phyloP scores from a whole-genome alignment of 2,113 vertebrate genomes.

The Poeciliopsis retropinna region DNA sequence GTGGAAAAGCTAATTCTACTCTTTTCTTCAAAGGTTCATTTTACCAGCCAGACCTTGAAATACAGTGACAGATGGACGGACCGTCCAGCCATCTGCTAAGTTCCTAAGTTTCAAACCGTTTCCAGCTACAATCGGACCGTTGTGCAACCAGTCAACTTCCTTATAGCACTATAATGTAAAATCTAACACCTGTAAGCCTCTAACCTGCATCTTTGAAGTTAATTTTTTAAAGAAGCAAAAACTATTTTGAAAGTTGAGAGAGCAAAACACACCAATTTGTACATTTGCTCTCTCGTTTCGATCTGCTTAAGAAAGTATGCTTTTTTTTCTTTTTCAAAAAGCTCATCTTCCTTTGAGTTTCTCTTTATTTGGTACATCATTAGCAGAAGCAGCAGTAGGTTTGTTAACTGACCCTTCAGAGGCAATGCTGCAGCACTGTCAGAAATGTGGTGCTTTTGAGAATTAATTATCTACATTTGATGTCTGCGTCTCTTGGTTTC shows the following conservation, averaged over 20 bases:
- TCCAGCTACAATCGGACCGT: neutral
- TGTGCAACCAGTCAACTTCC: neutral
- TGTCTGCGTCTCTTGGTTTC: constrained; percentile 16
- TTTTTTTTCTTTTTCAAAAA: neutral
- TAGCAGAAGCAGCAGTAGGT: neutral
- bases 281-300: neutral
- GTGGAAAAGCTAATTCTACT: too few relatives aligned
- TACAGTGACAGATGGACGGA: neutral
- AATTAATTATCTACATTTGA: neutral
- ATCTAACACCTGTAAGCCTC: too few relatives aligned
- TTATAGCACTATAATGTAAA: neutral
- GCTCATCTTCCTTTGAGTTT: neutral
- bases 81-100: neutral
- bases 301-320: neutral
- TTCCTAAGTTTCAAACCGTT: neutral
- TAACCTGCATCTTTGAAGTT: too few relatives aligned
- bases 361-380: neutral
- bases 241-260: neutral
- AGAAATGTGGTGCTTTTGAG: neutral
- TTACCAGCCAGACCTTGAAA: neutral
- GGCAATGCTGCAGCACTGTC: neutral
- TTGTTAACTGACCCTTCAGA: constrained; percentile 3
- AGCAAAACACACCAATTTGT: neutral
- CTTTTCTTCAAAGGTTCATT: too few relatives aligned
- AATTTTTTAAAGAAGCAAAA: neutral